Evolutionary conservation across 1,140 invertebrate species (phyloP).

Genomic region (Neodiprion pinetum): DNA sequence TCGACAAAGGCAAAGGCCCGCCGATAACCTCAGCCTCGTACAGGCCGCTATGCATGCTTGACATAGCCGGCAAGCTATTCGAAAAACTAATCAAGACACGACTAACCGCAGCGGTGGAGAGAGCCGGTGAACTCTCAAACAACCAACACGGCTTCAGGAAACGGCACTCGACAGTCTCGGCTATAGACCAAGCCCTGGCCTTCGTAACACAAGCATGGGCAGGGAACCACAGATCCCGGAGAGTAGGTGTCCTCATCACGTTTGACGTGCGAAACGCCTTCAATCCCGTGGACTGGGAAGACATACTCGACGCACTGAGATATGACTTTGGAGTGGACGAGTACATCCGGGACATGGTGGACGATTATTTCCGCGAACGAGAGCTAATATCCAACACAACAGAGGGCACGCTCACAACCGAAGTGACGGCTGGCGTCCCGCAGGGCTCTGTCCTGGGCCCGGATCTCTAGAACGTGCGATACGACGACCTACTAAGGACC

Average conservation of each 20-base stretch:
- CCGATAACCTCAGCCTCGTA: slow-evolving; percentile 22
- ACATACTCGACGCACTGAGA: slow-evolving; percentile 29
- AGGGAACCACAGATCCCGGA: slow-evolving; percentile 8
- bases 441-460: slow-evolving; percentile 46
- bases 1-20: slow-evolving; percentile 25
- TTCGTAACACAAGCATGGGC: slow-evolving; percentile 11
- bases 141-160: slow-evolving; percentile 35
- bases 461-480: slow-evolving; percentile 43
- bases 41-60: slow-evolving; percentile 37
- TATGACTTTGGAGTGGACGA: slow-evolving; percentile 3
- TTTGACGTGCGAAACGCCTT: slow-evolving; percentile 40
- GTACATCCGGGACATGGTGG: slow-evolving; percentile 27
- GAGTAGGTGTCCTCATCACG: slow-evolving; percentile 24
- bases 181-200: slow-evolving; percentile 21
- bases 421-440: slow-evolving; percentile 32
- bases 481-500: slow-evolving; percentile 40
- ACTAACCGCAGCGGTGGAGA: slow-evolving; percentile 13
- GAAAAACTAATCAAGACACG: slow-evolving; percentile 32
- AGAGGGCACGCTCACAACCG: slow-evolving; percentile 3
- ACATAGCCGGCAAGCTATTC: slow-evolving; percentile 34
- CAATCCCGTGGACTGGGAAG: slow-evolving; percentile 30
- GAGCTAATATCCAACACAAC: slow-evolving; percentile 19
- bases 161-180: slow-evolving; percentile 28
- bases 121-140: slow-evolving; percentile 17
- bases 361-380: slow-evolving; percentile 28